Conservation (phyloP, 1,140 invertebrate species). For the Tetraneura akinire region DNA sequence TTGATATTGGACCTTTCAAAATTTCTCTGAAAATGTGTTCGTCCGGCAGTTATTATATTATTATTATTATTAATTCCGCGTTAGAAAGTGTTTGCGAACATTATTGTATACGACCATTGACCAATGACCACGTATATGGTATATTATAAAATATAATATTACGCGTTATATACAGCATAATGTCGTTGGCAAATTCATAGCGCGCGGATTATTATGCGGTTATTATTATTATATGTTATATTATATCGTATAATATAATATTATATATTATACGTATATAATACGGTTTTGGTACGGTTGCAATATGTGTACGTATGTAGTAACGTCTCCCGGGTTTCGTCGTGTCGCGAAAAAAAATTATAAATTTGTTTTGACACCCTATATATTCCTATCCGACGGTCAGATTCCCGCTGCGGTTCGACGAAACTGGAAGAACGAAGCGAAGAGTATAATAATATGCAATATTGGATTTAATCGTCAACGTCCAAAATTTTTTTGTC, state of each 20-base stretch:
- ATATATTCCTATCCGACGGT: neutral
- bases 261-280: no score
- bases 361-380: constrained; percentile 49
- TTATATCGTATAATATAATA: no score
- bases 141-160: neutral
- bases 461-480: constrained; percentile 7
- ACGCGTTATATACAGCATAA: constrained; percentile 2
- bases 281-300: no score
- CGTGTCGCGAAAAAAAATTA: neutral
- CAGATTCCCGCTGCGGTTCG: neutral
- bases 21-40: neutral
- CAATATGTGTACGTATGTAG: no score
- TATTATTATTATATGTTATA: no score
- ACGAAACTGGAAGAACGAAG: neutral
- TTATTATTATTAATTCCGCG: neutral
- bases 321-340: no score
- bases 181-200: no score
- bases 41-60: neutral
- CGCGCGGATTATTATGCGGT: no score
- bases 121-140: no score
- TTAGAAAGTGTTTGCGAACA: constrained; percentile 12
- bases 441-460: no score
- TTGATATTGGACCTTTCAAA: constrained; percentile 43
- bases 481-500: neutral
- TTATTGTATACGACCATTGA: neutral